Evolutionary conservation across 2,797 vertebrate species (phyloP).

Genomic region (Cottoperca gobio): DNA sequence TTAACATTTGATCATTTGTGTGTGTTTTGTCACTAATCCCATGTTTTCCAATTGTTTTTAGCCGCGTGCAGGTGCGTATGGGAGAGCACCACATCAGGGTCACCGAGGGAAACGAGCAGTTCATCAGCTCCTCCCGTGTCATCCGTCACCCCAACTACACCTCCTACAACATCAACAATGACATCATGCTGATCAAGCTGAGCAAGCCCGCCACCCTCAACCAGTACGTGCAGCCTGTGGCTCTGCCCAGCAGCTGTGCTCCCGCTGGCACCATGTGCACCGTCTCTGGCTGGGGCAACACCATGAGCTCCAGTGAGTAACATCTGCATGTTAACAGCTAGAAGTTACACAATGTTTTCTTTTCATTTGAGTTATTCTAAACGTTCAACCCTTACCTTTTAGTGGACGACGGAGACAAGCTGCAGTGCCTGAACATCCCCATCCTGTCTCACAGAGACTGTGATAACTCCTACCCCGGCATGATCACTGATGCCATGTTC

Average conservation of each 20-base stretch:
- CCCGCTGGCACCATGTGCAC: constrained; percentile 82
- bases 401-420: constrained; percentile 59
- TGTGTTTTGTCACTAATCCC: not conserved
- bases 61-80: constrained; percentile 84
- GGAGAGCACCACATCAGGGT: constrained; percentile 82
- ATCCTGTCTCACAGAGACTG: constrained; percentile 70
- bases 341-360: too few species aligned
- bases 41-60: not conserved
- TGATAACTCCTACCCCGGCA: constrained; percentile 69
- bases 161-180: constrained; percentile 79
- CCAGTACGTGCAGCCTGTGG: constrained; percentile 77
- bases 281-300: constrained; percentile 89
- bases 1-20: not conserved
- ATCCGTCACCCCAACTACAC: constrained; percentile 80
- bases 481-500: constrained; percentile 73
- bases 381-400: too few species aligned
- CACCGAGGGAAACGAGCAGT: constrained; percentile 81
- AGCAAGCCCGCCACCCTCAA: constrained; percentile 79
- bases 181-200: constrained; percentile 91
- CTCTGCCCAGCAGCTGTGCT: constrained; percentile 82
- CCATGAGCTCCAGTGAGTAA: constrained; percentile 75
- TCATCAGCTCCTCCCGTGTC: constrained; percentile 76
- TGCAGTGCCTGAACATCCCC: constrained; percentile 76
- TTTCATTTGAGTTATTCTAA: too few species aligned
- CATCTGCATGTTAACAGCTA: too few species aligned